Evolutionary conservation across 2,113 vertebrate species (phyloP).

Genomic region (Asarcornis scutulata): DNA sequence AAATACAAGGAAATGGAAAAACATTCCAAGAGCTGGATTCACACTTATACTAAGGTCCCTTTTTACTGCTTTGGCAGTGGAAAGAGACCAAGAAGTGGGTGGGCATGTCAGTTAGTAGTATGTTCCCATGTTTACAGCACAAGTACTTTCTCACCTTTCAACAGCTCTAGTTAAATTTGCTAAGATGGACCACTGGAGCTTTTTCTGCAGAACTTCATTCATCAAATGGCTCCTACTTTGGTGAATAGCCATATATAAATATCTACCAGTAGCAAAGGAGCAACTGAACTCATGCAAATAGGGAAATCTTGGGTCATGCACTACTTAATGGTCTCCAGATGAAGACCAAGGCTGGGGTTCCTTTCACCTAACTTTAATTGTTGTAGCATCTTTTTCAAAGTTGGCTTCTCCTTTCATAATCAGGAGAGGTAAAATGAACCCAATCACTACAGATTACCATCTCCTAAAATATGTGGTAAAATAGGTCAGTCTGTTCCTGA

Average conservation of each 20-base stretch:
- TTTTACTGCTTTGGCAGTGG: slow-evolving; percentile 53
- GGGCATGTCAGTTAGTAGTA: slow-evolving; percentile 52
- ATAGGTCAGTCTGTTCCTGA: neutral
- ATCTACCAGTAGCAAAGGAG: slow-evolving; percentile 22
- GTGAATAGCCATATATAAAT: neutral
- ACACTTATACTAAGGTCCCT: slow-evolving; percentile 49
- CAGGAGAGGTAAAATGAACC: neutral
- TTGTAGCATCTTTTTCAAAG: neutral
- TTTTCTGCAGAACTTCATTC: slow-evolving; percentile 35
- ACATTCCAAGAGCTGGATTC: slow-evolving; percentile 61
- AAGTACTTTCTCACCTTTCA: slow-evolving; percentile 50
- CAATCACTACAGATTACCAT: neutral
- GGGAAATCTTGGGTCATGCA: slow-evolving; percentile 2
- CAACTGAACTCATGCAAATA: neutral
- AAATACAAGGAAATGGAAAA: slow-evolving; percentile 62
- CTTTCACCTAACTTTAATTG: neutral
- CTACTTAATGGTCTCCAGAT: neutral
- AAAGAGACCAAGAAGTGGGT: slow-evolving; percentile 53
- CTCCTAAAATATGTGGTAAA: neutral
- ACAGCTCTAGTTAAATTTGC: slow-evolving; percentile 1
- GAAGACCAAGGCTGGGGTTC: neutral
- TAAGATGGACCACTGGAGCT: neutral
- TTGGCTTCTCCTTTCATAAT: neutral
- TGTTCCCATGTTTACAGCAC: slow-evolving; percentile 54
- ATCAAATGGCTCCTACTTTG: slow-evolving; percentile 12